These are phyloP conservation scores for Amiota minor DNA, from an alignment of 2,888 invertebrate genomes.

Conservation along the genomic window DNA sequence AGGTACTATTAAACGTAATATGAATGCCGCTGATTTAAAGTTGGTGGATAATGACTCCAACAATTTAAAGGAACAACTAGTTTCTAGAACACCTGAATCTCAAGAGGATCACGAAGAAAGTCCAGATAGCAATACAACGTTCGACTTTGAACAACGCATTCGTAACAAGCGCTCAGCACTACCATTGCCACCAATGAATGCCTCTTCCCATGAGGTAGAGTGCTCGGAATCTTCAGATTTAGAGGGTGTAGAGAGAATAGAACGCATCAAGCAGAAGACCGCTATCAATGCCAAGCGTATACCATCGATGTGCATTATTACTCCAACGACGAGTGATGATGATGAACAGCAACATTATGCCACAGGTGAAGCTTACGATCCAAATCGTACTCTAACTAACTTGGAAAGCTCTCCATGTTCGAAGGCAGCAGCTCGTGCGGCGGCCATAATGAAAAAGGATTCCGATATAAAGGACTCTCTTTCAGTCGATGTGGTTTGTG, in stretches of 20 bases:
- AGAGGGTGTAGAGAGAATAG: constrained; percentile 90
- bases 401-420: constrained; percentile 74
- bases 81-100: constrained; percentile 63
- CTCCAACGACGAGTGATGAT: constrained; percentile 89
- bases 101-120: constrained; percentile 68
- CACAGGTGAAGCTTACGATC: constrained; percentile 51
- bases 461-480: constrained; percentile 42
- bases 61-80: constrained; percentile 74
- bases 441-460: constrained; percentile 33
- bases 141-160: constrained; percentile 52
- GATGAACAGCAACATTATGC: constrained; percentile 75
- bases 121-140: constrained; percentile 42
- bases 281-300: constrained; percentile 90
- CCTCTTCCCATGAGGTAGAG: constrained; percentile 78
- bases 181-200: constrained; percentile 50
- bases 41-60: constrained; percentile 70
- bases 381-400: constrained; percentile 72
- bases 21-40: constrained; percentile 71
- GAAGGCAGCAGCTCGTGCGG: constrained; percentile 34
- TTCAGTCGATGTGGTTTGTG: constrained; percentile 38
- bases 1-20: constrained; percentile 74
- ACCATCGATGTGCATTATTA: constrained; percentile 93
- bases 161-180: constrained; percentile 53
- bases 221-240: constrained; percentile 90
- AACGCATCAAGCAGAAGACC: constrained; percentile 88